Conservation (phyloP, 2,797 vertebrate species). For the Lateolabrax maculatus region DNA sequence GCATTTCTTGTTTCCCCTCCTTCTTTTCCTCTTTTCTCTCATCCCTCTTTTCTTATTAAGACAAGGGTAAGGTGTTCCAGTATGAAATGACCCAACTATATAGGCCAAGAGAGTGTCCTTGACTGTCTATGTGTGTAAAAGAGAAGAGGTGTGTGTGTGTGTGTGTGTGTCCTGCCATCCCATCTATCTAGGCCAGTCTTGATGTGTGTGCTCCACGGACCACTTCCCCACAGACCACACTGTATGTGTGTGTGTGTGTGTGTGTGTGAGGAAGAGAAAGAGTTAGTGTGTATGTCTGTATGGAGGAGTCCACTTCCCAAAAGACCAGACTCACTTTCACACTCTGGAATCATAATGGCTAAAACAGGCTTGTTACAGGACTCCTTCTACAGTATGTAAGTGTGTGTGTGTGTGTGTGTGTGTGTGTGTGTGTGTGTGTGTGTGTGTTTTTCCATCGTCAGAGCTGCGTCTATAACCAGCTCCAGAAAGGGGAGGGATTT, state of each 20-base stretch:
- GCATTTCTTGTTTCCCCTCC: neutral
- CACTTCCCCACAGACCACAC: constrained; percentile 77
- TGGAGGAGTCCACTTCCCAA: constrained; percentile 79
- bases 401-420: constrained; percentile 23
- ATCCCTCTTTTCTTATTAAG: constrained; percentile 37
- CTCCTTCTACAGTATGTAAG: constrained; percentile 51
- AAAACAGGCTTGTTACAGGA: constrained; percentile 78
- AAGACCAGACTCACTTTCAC: constrained; percentile 83
- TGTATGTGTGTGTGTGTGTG: constrained; percentile 53
- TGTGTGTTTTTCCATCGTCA: constrained; percentile 59
- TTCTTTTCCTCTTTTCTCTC: neutral
- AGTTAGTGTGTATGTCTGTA: constrained; percentile 57
- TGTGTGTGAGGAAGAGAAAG: constrained; percentile 27
- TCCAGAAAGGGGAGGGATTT: constrained; percentile 42
- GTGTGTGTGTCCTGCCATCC: constrained; percentile 70
- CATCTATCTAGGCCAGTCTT: constrained; percentile 86
- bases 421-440: constrained; percentile 21
- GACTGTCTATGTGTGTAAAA: constrained; percentile 67
- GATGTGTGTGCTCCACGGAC: constrained; percentile 77
- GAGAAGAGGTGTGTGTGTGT: constrained; percentile 33
- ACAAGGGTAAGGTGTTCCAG: constrained; percentile 62
- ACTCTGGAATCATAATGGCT: constrained; percentile 77
- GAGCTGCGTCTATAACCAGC: constrained; percentile 43
- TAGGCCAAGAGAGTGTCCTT: constrained; percentile 78
- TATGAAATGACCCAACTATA: constrained; percentile 75